Evolutionary conservation across 1,140 invertebrate genomes (phyloP), one percentile per base, ranked within the genome.

Genomic region (Zaprionus africanus): DNA sequence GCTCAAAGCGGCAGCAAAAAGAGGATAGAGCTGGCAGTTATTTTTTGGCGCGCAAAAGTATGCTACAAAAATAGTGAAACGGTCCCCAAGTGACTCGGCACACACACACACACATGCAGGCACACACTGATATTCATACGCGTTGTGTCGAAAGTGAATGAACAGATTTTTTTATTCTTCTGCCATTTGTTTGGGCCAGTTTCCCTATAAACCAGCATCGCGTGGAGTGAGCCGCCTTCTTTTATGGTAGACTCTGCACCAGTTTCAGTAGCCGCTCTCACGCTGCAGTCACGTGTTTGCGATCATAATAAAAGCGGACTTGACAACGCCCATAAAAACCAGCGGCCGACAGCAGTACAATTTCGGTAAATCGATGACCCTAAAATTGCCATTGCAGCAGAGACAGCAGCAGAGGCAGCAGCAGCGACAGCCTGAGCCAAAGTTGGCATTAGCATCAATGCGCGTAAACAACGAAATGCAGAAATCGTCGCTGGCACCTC

Each of bases 401-500:
- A 56, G 60, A 54, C 67, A 76, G 63, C 60, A 73, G 74, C 58
- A 65, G 38, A 34, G 31, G 3, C 31, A 34, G 31, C 11, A 31
- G 31, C 31, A 31, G 31, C 31, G 31, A n/a, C 43, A 38, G 24
- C 36, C n/a, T n/a, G 46, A 56, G 24, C 34, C 53, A 36, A 56
- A 71, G 36, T 78, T 78, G 80, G 78, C 80, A 87, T 80, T 82
- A 80, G 83, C 75, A 76, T 70, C 83, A 83, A 73, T 70, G 83
- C 74, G 81, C 73, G 76, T 80, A 80, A 87, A 87, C 77, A 83
- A 83, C 71, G 75, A 78, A 75, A 64, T 57, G 59, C 71, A 53
- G 69, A 74, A 74, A 77, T 71, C 77, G 77, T 13, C 11, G 66
- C 62, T 63, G 69, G 57, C 62, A 72, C 38, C 72, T 71, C 68